phyloP scores from a whole-genome alignment of 1,140 invertebrate species.

The Epicauta chinensis region DNA sequence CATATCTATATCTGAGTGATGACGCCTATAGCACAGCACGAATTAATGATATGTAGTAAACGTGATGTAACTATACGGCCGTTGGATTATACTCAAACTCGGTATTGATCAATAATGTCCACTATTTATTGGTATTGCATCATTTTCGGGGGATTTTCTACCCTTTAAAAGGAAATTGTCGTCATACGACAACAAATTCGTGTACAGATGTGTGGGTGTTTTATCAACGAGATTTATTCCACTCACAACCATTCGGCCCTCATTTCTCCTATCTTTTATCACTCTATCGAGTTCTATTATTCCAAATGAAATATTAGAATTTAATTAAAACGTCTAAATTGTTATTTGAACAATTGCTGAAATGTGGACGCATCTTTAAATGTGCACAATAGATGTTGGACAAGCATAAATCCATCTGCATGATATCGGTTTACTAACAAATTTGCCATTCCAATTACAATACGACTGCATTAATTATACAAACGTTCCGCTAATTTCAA shows the following conservation, averaged over 20 bases:
- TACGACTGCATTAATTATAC: constrained; percentile 10
- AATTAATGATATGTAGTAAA: constrained; percentile 17
- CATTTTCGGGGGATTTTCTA: not conserved
- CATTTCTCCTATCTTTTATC: no score
- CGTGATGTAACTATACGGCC: constrained; percentile 9
- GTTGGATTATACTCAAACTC: constrained; percentile 11
- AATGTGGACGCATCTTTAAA: no score
- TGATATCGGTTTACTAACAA: constrained; percentile 14
- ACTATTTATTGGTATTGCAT: not conserved
- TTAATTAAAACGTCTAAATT: no score
- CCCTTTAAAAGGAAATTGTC: constrained; percentile 4
- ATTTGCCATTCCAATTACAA: constrained; percentile 13
- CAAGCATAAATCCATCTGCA: constrained; percentile 8
- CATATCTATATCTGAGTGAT: constrained; percentile 12
- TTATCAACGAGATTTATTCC: not conserved
- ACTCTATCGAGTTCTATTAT: no score
- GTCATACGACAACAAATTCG: no score
- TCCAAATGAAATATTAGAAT: no score
- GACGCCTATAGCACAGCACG: constrained; percentile 13
- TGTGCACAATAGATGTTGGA: no score
- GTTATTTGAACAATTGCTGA: no score
- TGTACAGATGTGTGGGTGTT: no score
- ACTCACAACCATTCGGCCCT: no score
- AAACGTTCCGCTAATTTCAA: not conserved
- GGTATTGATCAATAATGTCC: no score